Conservation (phyloP, 2,797 vertebrate species). For the Pterois miles region DNA sequence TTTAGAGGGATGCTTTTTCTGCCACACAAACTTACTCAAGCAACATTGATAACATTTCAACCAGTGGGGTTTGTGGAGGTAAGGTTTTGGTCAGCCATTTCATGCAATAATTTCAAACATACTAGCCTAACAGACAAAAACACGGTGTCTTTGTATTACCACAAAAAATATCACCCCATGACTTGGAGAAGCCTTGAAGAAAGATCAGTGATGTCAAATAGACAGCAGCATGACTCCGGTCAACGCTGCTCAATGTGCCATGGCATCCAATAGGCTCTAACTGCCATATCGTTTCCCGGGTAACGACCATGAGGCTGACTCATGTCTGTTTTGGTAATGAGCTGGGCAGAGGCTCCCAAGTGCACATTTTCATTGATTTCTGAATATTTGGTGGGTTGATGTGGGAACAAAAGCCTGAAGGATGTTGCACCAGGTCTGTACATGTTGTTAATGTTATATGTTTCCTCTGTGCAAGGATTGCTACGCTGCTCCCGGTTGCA, state of each 20-base stretch:
- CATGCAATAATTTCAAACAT: not conserved
- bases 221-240: not conserved
- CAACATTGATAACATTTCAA: not conserved
- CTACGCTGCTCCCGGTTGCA: not conserved
- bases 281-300: constrained; percentile 44
- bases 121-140: not conserved
- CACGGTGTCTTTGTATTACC: not conserved
- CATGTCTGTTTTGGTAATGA: constrained; percentile 33
- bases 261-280: not conserved
- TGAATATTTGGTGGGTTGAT: not conserved
- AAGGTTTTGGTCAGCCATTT: not conserved
- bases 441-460: not conserved
- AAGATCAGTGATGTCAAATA: not conserved
- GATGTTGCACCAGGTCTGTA: not conserved
- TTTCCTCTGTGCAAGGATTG: not conserved
- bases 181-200: not conserved
- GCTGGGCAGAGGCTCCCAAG: constrained; percentile 11
- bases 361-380: constrained; percentile 15
- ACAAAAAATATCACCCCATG: not conserved
- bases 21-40: not conserved
- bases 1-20: not conserved
- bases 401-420: not conserved
- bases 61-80: not conserved
- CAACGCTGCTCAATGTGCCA: not conserved
- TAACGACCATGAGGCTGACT: constrained; percentile 35